Evolutionary conservation across 2,113 vertebrate species (phyloP).

Genomic region (Muntiacus reevesi): DNA sequence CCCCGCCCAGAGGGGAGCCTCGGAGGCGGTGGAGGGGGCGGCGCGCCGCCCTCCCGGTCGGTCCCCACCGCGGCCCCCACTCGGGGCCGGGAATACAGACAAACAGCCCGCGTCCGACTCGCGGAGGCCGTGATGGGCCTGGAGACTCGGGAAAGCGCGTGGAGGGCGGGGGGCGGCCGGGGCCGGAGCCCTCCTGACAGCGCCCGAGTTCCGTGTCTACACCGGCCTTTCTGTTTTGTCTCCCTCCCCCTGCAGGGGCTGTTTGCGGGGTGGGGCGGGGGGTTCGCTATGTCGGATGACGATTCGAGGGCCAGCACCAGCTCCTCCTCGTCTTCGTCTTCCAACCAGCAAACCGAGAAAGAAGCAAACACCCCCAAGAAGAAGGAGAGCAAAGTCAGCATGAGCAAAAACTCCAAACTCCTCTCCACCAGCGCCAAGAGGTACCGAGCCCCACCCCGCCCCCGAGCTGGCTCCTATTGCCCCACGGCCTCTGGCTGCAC

Average conservation of each 20-base stretch:
- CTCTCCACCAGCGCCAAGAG: constrained; percentile 98
- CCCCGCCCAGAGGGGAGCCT: not conserved
- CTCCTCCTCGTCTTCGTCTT: constrained; percentile 93
- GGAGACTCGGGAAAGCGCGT: constrained; percentile 1
- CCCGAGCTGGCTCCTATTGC: not conserved
- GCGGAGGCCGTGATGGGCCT: not conserved
- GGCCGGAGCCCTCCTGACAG: constrained; percentile 7
- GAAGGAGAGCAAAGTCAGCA: constrained; percentile 95
- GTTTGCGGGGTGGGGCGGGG: constrained; percentile 85
- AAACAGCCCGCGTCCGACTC: not conserved
- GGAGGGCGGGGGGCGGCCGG: not conserved
- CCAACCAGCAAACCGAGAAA: constrained; percentile 88
- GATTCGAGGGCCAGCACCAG: constrained; percentile 98
- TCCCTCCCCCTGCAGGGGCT: constrained; percentile 76
- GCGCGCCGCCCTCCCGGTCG: not conserved
- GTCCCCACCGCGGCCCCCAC: not conserved
- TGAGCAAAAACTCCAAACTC: constrained; percentile 98
- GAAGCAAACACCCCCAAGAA: constrained; percentile 90
- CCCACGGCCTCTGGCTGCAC: not conserved
- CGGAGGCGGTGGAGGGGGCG: constrained; percentile 26
- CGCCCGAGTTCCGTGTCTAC: not conserved
- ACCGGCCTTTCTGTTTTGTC: constrained; percentile 75
- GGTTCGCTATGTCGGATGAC: constrained; percentile 98
- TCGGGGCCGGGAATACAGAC: constrained; percentile 1
- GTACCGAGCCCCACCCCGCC: constrained; percentile 69